Evolutionary conservation across 2,888 invertebrate genomes (phyloP).

Genomic region (Apoda limacodes): DNA sequence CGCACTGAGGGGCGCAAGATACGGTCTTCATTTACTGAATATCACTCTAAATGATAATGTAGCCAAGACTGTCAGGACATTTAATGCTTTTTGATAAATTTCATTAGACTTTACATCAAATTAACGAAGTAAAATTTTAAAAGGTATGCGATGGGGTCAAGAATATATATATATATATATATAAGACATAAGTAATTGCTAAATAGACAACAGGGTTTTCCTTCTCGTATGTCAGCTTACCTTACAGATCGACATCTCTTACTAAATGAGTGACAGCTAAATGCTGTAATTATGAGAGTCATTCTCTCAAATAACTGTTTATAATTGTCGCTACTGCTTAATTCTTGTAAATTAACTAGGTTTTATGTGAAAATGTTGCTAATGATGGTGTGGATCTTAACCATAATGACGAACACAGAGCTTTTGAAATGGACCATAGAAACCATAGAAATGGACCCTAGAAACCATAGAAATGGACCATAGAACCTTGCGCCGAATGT

Average conservation of each 20-base stretch:
- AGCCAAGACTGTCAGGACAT: constrained; percentile 34
- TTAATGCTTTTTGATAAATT: too few relatives aligned
- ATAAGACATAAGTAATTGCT: too few relatives aligned
- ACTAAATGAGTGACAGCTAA: constrained; percentile 54
- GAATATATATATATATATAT: too few relatives aligned
- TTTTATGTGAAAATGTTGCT: constrained; percentile 61
- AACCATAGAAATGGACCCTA: too few relatives aligned
- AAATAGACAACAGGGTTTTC: too few relatives aligned
- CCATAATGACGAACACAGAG: constrained; percentile 53
- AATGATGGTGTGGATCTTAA: constrained; percentile 49
- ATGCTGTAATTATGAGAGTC: constrained; percentile 50
- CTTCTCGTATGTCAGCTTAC: too few relatives aligned
- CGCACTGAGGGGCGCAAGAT: constrained; percentile 42
- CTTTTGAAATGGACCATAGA: constrained; percentile 30
- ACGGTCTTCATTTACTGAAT: constrained; percentile 59
- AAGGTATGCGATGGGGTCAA: too few relatives aligned
- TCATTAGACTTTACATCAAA: too few relatives aligned
- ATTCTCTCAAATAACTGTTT: constrained; percentile 58
- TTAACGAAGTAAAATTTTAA: too few relatives aligned
- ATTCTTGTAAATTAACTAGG: constrained; percentile 46
- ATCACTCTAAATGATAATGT: constrained; percentile 60
- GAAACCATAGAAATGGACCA: too few relatives aligned
- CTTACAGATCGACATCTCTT: too few relatives aligned
- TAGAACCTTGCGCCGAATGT: too few relatives aligned
- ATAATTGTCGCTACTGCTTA: constrained; percentile 52